A percentile compares a stretch with the other conserved stretches of the same genome.
Conservation (phyloP, 2,113 vertebrate species). For the Axis porcinus region DNA sequence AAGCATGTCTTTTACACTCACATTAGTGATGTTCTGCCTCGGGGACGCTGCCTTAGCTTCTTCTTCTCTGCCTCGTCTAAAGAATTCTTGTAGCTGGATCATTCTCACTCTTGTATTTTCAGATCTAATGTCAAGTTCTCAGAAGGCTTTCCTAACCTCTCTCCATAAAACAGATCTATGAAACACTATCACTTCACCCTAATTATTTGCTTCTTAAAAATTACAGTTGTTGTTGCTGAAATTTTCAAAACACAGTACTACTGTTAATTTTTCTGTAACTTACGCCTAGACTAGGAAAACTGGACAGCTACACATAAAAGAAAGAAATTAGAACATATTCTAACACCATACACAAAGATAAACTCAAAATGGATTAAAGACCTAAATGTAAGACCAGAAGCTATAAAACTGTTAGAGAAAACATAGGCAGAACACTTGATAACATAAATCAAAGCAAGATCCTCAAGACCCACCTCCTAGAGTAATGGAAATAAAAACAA, state of each 20-base stretch:
- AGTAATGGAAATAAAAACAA: too few relatives aligned
- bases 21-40: background rate
- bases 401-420: too few relatives aligned
- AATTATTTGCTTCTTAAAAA: background rate
- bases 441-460: too few relatives aligned
- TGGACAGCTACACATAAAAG: too few relatives aligned
- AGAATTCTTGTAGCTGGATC: background rate
- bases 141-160: background rate
- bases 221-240: background rate
- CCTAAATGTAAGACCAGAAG: too few relatives aligned
- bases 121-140: background rate
- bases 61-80: background rate
- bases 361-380: too few relatives aligned
- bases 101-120: background rate
- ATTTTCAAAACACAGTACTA: background rate
- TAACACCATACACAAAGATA: too few relatives aligned
- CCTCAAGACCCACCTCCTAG: too few relatives aligned
- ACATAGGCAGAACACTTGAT: too few relatives aligned
- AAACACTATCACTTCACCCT: background rate
- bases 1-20: background rate
- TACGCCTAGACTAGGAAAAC: background rate
- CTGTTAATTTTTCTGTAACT: background rate
- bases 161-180: background rate
- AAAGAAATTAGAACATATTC: too few relatives aligned
- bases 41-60: background rate